Evolutionary conservation across 2,888 invertebrate species (phyloP).

Genomic region (Dynastes maya): DNA sequence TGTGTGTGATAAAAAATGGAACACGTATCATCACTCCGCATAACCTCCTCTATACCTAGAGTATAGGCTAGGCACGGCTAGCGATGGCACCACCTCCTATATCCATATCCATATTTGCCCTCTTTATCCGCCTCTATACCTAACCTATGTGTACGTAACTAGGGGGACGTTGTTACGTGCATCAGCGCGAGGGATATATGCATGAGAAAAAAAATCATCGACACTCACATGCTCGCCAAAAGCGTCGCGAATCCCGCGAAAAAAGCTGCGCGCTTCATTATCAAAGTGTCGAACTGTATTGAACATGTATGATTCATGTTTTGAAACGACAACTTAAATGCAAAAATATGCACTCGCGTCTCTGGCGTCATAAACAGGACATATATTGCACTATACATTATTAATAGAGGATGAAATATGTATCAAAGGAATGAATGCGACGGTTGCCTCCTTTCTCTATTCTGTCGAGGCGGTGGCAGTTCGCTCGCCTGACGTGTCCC

Average conservation of each 20-base stretch:
- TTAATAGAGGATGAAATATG: constrained; percentile 70
- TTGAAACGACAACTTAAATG: constrained; percentile 69
- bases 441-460: constrained; percentile 40
- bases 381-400: constrained; percentile 70
- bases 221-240: constrained; percentile 2
- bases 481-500: constrained; percentile 5
- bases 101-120: background rate
- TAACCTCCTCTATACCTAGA: no score
- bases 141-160: background rate
- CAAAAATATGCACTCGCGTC: constrained; percentile 69
- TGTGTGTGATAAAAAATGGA: constrained; percentile 67
- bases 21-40: constrained; percentile 58
- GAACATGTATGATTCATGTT: constrained; percentile 70
- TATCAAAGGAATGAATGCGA: constrained; percentile 64
- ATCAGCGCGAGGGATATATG: constrained; percentile 5
- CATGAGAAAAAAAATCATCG: constrained; percentile 46
- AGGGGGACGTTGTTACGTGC: constrained; percentile 14
- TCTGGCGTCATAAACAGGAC: constrained; percentile 69
- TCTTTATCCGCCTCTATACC: background rate
- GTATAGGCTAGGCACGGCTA: no score
- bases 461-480: constrained; percentile 14
- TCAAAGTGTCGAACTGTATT: constrained; percentile 70
- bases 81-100: no score
- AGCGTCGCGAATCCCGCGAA: constrained; percentile 24
- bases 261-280: constrained; percentile 67